These are phyloP conservation scores for Phrynocephalus guinanensis DNA, from an alignment of 2,797 vertebrate genomes.

Conservation along the genomic window DNA sequence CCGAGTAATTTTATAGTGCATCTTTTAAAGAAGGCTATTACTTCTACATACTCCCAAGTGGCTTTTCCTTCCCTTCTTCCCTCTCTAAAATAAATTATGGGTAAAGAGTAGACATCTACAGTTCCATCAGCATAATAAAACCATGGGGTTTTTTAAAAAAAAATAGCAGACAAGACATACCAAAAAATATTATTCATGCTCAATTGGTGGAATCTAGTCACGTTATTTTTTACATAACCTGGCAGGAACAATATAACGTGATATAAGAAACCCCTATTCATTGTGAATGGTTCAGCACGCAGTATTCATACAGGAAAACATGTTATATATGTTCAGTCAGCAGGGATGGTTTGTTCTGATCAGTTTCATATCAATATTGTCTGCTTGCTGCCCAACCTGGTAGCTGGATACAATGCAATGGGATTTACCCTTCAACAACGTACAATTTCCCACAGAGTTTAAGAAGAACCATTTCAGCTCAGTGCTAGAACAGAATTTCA, in stretches of 20 bases:
- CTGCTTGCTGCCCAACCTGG: too few relatives aligned
- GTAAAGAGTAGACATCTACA: not conserved
- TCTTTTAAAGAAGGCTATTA: not conserved
- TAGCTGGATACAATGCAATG: too few relatives aligned
- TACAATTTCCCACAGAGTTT: too few relatives aligned
- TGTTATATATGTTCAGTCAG: too few relatives aligned
- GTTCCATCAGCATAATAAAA: conserved; percentile 1
- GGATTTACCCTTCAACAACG: too few relatives aligned
- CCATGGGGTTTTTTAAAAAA: not conserved
- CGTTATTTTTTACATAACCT: conserved; percentile 3
- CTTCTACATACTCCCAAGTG: not conserved
- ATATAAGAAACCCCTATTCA: not conserved
- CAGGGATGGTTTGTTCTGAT: too few relatives aligned
- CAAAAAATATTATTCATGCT: not conserved
- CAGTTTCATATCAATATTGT: too few relatives aligned
- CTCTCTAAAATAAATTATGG: not conserved
- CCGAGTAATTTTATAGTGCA: conserved; percentile 23
- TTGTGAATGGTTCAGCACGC: not conserved
- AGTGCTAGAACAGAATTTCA: too few relatives aligned
- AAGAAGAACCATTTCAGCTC: too few relatives aligned
- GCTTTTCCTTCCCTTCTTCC: not conserved
- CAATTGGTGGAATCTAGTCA: conserved; percentile 20
- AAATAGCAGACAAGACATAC: not conserved
- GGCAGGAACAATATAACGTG: not conserved
- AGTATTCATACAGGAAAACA: fast-evolving